Conservation (phyloP, 2,797 vertebrate genomes). For the Helarctos malayanus region DNA sequence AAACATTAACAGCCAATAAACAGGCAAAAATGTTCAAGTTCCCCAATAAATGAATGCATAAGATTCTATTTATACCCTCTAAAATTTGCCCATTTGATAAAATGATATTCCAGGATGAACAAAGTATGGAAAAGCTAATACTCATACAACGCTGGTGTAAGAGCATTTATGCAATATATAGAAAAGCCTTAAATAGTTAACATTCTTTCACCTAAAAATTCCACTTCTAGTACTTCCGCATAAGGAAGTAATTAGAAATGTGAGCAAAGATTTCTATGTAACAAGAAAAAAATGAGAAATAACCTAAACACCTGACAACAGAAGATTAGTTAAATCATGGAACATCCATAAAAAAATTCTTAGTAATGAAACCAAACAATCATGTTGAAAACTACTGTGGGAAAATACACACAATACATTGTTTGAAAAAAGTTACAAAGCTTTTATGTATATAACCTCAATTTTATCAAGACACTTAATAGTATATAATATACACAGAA, state of each 20-base stretch:
- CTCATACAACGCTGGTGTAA: neutral
- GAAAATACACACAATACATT: neutral
- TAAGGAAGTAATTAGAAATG: neutral
- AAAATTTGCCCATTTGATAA: constrained; percentile 7
- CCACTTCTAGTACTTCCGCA: neutral
- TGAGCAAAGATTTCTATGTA: neutral
- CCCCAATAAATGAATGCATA: neutral
- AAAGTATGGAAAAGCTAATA: neutral
- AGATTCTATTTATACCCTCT: neutral
- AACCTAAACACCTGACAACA: neutral
- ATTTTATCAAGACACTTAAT: neutral
- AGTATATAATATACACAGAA: neutral
- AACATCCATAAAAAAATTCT: neutral
- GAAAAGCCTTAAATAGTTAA: neutral
- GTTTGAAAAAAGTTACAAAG: neutral
- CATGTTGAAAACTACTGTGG: neutral
- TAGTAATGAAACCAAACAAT: neutral
- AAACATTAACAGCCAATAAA: constrained; percentile 23
- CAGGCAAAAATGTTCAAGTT: neutral
- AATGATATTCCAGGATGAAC: neutral
- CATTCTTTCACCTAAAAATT: neutral
- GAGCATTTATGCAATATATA: neutral
- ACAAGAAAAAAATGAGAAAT: neutral
- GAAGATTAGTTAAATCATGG: neutral
- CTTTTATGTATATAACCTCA: neutral